These are phyloP conservation scores for Meliscaeva auricollis DNA, from an alignment of 2,888 invertebrate genomes.

Conservation along the genomic window DNA sequence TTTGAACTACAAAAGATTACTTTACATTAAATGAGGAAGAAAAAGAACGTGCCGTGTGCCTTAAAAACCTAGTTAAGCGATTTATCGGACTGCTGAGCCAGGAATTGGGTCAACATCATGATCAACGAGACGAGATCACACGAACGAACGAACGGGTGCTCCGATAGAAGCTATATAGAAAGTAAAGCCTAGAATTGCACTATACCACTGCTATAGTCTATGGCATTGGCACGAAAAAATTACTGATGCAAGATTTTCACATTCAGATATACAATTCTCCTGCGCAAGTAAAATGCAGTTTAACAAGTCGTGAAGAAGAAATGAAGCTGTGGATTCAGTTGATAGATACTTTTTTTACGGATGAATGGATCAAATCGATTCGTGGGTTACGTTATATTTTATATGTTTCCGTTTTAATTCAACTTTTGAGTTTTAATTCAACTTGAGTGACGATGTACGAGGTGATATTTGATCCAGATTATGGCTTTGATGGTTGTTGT, in stretches of 20 bases:
- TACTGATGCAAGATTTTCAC: constrained; percentile 58
- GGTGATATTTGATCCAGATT: constrained; percentile 67
- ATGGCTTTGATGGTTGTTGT: constrained; percentile 10
- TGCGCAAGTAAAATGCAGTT: constrained; percentile 53
- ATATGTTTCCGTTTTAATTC: constrained; percentile 68
- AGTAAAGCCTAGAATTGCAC: constrained; percentile 57
- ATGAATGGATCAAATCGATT: constrained; percentile 60
- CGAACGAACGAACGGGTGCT: constrained; percentile 35
- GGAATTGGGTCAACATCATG: constrained; percentile 67
- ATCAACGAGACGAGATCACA: constrained; percentile 54
- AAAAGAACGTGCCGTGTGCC: constrained; percentile 61
- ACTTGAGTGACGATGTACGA: constrained; percentile 40
- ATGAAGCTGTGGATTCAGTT: constrained; percentile 35
- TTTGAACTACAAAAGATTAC: constrained; percentile 17
- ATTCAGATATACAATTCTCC: no score
- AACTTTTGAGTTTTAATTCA: constrained; percentile 63
- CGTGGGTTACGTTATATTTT: constrained; percentile 50
- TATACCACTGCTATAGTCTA: neutral
- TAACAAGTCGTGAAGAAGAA: constrained; percentile 66
- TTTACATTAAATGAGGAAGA: constrained; percentile 28
- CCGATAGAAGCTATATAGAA: constrained; percentile 43
- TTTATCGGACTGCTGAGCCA: constrained; percentile 49
- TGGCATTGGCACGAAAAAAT: constrained; percentile 47
- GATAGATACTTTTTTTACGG: constrained; percentile 46
- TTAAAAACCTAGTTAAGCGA: constrained; percentile 71